phyloP scores from a whole-genome alignment of 2,113 vertebrate species.

The Podiceps cristatus region DNA sequence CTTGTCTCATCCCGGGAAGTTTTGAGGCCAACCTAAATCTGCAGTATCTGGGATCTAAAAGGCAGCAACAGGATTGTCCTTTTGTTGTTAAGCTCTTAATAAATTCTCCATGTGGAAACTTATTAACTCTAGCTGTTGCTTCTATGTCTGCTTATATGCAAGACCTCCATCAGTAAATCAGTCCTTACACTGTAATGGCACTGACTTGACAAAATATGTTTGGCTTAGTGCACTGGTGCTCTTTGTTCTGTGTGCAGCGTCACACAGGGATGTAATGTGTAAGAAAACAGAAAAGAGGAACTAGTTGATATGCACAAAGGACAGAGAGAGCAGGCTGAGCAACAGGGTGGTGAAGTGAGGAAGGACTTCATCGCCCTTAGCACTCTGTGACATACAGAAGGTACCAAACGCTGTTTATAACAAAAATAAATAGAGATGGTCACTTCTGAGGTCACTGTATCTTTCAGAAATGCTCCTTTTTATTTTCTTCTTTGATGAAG shows the following conservation, averaged over 20 bases:
- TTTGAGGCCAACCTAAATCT: neutral
- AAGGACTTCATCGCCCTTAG: constrained; percentile 1
- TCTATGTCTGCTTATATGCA: constrained; percentile 65
- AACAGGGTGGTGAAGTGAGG: neutral
- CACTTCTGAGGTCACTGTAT: neutral
- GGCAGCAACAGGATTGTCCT: constrained; percentile 6
- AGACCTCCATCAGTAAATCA: constrained; percentile 68
- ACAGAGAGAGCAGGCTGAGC: constrained; percentile 23
- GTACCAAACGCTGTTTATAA: neutral
- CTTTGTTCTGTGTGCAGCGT: constrained; percentile 49
- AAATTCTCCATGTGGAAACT: constrained; percentile 29
- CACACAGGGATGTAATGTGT: neutral
- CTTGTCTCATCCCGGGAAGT: neutral
- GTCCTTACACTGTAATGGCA: constrained; percentile 59
- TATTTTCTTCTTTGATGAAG: neutral
- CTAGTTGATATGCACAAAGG: constrained; percentile 12
- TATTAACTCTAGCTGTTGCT: constrained; percentile 43
- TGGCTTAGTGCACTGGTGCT: constrained; percentile 65
- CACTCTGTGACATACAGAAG: constrained; percentile 9
- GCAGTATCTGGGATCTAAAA: neutral
- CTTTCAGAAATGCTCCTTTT: neutral
- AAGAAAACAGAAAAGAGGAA: constrained; percentile 24
- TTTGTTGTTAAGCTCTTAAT: constrained; percentile 61
- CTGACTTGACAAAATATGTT: constrained; percentile 68
- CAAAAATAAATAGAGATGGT: constrained; percentile 28